Percentiles rank a stretch among this genome's conserved stretches.
phyloP scores from a whole-genome alignment of 1,140 invertebrate species.

The Lepidurus apus region DNA sequence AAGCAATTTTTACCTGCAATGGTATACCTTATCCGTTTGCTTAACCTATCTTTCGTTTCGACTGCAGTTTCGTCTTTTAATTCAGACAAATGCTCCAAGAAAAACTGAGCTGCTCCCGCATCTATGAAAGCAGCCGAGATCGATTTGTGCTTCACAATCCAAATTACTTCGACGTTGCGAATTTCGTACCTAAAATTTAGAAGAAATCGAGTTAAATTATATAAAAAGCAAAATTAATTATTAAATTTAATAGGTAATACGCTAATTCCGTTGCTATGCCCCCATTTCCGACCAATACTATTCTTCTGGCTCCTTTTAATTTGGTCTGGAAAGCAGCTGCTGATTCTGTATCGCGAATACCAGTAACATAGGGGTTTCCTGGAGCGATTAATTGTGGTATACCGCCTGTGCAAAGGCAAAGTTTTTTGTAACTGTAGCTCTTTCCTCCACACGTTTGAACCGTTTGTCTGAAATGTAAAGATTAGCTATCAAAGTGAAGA shows the following conservation, averaged over 20 bases:
- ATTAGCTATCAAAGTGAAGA: neutral
- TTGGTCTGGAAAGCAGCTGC: conserved; percentile 70
- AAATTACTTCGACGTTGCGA: conserved; percentile 74
- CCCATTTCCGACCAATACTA: conserved; percentile 90
- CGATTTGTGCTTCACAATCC: conserved; percentile 88
- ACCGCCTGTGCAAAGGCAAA: conserved; percentile 88
- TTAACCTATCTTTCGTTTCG: conserved; percentile 20
- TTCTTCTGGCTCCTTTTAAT: conserved; percentile 59
- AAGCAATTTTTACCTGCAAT: conserved; percentile 45
- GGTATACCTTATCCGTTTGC: conserved; percentile 65
- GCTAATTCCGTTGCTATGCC: conserved; percentile 96
- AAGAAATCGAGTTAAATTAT: conserved; percentile 29
- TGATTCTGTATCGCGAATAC: conserved; percentile 93
- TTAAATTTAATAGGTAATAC: conserved; percentile 41
- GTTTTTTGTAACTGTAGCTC: conserved; percentile 65
- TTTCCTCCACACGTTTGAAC: conserved; percentile 47
- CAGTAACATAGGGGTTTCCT: conserved; percentile 64
- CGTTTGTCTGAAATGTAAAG: conserved; percentile 33
- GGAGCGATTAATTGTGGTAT: conserved; percentile 67
- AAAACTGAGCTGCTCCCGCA: conserved; percentile 91
- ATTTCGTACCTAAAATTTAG: conserved; percentile 61
- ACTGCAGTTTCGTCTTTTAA: neutral
- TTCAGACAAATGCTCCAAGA: conserved; percentile 51
- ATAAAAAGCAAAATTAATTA: conserved; percentile 32
- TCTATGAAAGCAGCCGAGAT: conserved; percentile 92